Evolutionary conservation across 2,888 invertebrate species (phyloP).

Genomic region (Drosophila siamana): DNA sequence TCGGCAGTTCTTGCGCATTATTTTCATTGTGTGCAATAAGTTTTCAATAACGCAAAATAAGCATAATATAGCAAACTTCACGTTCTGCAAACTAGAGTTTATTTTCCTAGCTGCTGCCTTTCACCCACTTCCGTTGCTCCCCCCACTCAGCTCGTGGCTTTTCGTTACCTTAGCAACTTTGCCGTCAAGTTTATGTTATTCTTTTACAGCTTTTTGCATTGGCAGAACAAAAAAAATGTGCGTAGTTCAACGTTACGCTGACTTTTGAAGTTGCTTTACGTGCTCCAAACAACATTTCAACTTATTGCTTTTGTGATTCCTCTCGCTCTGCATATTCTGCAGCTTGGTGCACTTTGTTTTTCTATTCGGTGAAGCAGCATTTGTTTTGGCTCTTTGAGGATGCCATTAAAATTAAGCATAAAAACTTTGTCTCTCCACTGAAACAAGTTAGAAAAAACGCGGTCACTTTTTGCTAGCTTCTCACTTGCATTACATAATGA

Average conservation of each 20-base stretch:
- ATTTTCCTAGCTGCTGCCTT: slow-evolving; percentile 21
- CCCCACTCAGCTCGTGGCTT: slow-evolving; percentile 4
- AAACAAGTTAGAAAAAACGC: slow-evolving; percentile 6
- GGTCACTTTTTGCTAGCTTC: background rate
- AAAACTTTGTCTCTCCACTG: slow-evolving; percentile 14
- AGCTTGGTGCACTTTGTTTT: slow-evolving; percentile 9
- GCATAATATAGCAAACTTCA: slow-evolving; percentile 59
- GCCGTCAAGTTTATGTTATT: slow-evolving; percentile 31
- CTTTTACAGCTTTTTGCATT: slow-evolving; percentile 4
- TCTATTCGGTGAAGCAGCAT: slow-evolving; percentile 13
- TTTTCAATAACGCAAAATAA: slow-evolving; percentile 55
- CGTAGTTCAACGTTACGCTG: slow-evolving; percentile 4
- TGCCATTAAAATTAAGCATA: slow-evolving; percentile 27
- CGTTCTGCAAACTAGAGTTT: slow-evolving; percentile 52
- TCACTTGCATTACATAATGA: background rate
- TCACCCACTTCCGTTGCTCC: background rate
- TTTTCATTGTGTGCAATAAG: slow-evolving; percentile 51
- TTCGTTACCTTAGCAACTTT: slow-evolving; percentile 47
- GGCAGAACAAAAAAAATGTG: slow-evolving; percentile 9
- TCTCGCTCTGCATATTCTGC: background rate
- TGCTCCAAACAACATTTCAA: slow-evolving; percentile 31
- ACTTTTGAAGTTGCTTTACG: slow-evolving; percentile 42
- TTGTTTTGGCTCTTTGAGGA: slow-evolving; percentile 25
- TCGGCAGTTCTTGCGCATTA: slow-evolving; percentile 41
- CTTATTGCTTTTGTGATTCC: slow-evolving; percentile 19